Conservation (phyloP, 2,797 vertebrate genomes). For the Mallotus villosus region DNA sequence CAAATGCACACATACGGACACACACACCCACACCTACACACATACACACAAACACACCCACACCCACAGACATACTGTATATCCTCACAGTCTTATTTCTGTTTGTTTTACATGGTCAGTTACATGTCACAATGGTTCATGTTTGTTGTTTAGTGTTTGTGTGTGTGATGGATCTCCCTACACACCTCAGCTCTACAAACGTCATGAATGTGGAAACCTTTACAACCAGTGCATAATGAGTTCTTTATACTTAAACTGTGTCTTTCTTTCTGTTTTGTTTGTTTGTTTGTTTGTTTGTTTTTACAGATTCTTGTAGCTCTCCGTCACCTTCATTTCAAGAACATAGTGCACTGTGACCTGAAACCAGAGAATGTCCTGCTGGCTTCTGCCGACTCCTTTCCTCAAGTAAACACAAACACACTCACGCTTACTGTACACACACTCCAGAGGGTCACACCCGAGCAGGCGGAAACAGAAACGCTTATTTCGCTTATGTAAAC, state of each 20-base stretch:
- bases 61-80: conserved; percentile 11
- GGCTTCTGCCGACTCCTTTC: conserved; percentile 91
- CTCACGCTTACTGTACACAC: too few relatives aligned
- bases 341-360: conserved; percentile 97
- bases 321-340: conserved; percentile 97
- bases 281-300: conserved; percentile 3
- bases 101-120: conserved; percentile 1
- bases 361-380: conserved; percentile 96
- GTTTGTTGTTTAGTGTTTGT: not conserved
- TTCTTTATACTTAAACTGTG: not conserved
- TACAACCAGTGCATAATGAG: too few relatives aligned
- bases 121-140: not conserved
- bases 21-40: conserved; percentile 7
- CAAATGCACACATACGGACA: not conserved
- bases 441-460: not conserved
- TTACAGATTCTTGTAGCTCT: conserved; percentile 91
- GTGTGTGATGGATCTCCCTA: not conserved
- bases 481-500: conserved; percentile 16
- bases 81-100: not conserved
- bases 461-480: conserved; percentile 7
- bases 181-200: too few relatives aligned
- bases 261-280: not conserved
- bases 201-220: too few relatives aligned
- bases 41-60: conserved; percentile 9
- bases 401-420: conserved; percentile 79